These are phyloP conservation scores for Rhingia campestris DNA, from an alignment of 2,888 invertebrate species.

Conservation along the genomic window DNA sequence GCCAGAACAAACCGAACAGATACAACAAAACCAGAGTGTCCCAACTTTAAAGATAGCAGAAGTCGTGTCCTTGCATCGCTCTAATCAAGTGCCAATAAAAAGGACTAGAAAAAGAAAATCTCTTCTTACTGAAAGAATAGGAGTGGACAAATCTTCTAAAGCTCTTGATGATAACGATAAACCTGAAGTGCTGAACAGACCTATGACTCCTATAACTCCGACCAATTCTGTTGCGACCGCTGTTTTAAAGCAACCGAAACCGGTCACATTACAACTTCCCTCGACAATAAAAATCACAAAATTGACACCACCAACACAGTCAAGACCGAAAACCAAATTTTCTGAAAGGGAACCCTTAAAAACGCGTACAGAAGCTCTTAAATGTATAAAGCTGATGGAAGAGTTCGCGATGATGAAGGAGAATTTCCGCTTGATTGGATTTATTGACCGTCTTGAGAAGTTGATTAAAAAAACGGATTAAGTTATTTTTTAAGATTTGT, in stretches of 20 bases:
- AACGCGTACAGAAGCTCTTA: slow-evolving; percentile 25
- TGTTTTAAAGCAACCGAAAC: not conserved
- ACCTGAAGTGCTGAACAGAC: not conserved
- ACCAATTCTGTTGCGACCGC: not conserved
- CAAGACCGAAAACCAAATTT: not conserved
- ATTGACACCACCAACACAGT: not conserved
- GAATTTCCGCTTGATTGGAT: slow-evolving; percentile 48
- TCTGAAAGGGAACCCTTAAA: not conserved
- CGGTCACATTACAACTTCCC: not conserved
- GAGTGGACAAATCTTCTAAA: too few relatives aligned
- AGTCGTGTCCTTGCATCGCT: too few relatives aligned
- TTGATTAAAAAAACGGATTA: not conserved
- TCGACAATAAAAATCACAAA: not conserved
- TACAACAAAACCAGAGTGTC: too few relatives aligned
- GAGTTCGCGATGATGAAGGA: slow-evolving; percentile 57
- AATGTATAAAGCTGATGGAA: slow-evolving; percentile 50
- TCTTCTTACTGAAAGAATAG: too few relatives aligned
- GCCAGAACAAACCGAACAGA: too few relatives aligned
- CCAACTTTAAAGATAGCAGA: too few relatives aligned
- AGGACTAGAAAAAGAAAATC: not conserved
- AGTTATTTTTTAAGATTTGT: not conserved
- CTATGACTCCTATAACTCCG: not conserved
- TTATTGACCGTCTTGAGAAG: slow-evolving; percentile 42
- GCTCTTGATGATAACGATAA: too few relatives aligned
- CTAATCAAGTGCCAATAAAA: not conserved